Evolutionary conservation across 2,888 invertebrate genomes (phyloP).

Genomic region (Acleris emargana): DNA sequence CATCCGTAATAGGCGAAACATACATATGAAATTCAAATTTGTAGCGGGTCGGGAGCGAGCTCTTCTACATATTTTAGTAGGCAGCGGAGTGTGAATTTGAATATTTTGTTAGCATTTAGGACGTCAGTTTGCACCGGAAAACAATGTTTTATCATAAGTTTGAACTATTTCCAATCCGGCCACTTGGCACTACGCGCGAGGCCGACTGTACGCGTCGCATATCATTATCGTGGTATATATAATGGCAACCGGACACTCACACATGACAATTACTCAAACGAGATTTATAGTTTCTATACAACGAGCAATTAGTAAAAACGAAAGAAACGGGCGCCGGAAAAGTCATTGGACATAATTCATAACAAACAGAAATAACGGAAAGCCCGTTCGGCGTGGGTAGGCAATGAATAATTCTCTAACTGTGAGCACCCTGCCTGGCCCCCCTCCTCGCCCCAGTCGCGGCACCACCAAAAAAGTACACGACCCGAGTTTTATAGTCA

Average conservation of each 20-base stretch:
- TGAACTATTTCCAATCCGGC: slow-evolving; percentile 41
- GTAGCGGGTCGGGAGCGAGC: slow-evolving; percentile 77
- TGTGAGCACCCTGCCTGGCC: slow-evolving; percentile 73
- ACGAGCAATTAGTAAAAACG: slow-evolving; percentile 80
- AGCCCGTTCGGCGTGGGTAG: slow-evolving; percentile 80
- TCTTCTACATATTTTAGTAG: slow-evolving; percentile 83
- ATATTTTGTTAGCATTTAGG: slow-evolving; percentile 81
- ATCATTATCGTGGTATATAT: slow-evolving; percentile 1
- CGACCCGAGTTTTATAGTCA: slow-evolving; percentile 81
- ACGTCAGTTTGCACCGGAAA: slow-evolving; percentile 66
- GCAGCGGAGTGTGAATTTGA: slow-evolving; percentile 83
- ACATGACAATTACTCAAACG: slow-evolving; percentile 41
- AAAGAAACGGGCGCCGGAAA: slow-evolving; percentile 78
- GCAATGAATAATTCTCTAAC: slow-evolving; percentile 84
- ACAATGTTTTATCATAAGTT: slow-evolving; percentile 63
- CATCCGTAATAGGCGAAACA: slow-evolving; percentile 83
- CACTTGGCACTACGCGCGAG: slow-evolving; percentile 8
- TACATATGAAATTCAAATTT: slow-evolving; percentile 84
- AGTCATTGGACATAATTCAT: slow-evolving; percentile 83
- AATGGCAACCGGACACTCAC: slow-evolving; percentile 3
- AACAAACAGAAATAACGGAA: slow-evolving; percentile 83
- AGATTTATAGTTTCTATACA: slow-evolving; percentile 75
- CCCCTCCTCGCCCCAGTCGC: slow-evolving; percentile 54
- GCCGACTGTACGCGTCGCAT: neutral
- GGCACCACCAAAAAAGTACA: slow-evolving; percentile 79